Conservation (phyloP, 2,113 vertebrate genomes). For the Trogon surrucura region DNA sequence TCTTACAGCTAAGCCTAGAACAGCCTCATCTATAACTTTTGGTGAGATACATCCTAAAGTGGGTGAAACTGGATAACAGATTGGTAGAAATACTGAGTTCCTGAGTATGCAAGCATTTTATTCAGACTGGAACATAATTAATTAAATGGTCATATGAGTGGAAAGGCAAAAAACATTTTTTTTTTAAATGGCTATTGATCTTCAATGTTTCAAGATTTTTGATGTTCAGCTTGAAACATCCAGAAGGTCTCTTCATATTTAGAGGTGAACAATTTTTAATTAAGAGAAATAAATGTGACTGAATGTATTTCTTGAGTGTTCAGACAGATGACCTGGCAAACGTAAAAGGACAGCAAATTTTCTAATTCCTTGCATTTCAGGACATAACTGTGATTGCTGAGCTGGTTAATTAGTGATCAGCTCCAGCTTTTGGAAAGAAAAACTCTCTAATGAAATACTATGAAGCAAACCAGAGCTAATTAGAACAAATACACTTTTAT, state of each 20-base stretch:
- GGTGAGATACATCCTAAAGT: neutral
- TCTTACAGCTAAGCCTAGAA: neutral
- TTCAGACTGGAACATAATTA: neutral
- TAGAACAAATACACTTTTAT: neutral
- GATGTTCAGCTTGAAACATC: neutral
- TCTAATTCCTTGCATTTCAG: neutral
- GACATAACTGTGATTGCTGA: neutral
- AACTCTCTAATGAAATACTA: neutral
- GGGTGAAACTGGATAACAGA: neutral
- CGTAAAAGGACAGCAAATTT: constrained; percentile 1
- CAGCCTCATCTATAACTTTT: neutral
- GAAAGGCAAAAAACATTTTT: neutral
- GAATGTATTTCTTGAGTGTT: neutral
- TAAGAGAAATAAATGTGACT: constrained; percentile 8
- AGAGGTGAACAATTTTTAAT: constrained; percentile 34
- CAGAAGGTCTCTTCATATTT: neutral
- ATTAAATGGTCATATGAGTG: neutral
- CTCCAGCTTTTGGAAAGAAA: neutral
- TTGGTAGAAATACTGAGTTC: neutral
- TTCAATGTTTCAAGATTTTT: neutral
- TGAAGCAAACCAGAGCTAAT: neutral
- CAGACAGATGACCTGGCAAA: constrained; percentile 8
- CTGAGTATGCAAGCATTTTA: neutral
- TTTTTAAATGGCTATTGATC: neutral
- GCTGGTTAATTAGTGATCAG: constrained; percentile 40